Base-by-base conservation (phyloP, 2,797 vertebrate genomes). In the Sebastes reedi region DNA sequence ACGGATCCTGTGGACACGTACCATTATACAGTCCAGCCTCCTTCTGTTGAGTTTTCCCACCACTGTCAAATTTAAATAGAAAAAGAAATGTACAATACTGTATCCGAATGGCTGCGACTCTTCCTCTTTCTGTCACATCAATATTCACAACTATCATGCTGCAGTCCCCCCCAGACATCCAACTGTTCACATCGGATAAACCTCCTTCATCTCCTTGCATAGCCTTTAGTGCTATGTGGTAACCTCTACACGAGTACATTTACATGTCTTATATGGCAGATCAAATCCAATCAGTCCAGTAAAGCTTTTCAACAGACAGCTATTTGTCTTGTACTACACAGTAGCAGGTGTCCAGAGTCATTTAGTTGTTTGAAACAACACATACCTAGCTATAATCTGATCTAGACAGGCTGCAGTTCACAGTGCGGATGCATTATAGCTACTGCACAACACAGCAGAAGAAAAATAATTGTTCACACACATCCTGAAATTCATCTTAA, bases 171-270 rank as follows among this genome's bases (percentile, higher is more conserved):
- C 16, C 50, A 85, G 87, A 82, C 77, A 86, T 66, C 30, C 13
- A 62, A 62, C 76, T 75, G 71, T 79, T 89, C 88, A 85, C 85
- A 84, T 87, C 62, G 4, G 36, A 88, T 88, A 80, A 89, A 80
- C 71, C 71, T 87, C 86, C 75, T 75, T 89, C 83, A 55, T 80
- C 67, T 61, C 64, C 72, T 56, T 61, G 3, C 22, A 75, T 20
- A 55, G 80, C 84, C 58, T 8, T 55, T 10, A 69, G 77, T 75
- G 67, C n/a, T 22, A 9, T 58, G 24, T 58, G 27, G 66, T 75
- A 80, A 77, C 75, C 78, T 88, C 87, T 29, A 7, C 65, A 24
- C 1, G 25, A 73, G 34, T 60, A 36, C 81, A 79, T 73, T 77
- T 79, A 67, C 75, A 77, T 80, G 77, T 66, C 30, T 30, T 65